phyloP scores from a whole-genome alignment of 2,888 invertebrate species.

The Noctua fimbriata region DNA sequence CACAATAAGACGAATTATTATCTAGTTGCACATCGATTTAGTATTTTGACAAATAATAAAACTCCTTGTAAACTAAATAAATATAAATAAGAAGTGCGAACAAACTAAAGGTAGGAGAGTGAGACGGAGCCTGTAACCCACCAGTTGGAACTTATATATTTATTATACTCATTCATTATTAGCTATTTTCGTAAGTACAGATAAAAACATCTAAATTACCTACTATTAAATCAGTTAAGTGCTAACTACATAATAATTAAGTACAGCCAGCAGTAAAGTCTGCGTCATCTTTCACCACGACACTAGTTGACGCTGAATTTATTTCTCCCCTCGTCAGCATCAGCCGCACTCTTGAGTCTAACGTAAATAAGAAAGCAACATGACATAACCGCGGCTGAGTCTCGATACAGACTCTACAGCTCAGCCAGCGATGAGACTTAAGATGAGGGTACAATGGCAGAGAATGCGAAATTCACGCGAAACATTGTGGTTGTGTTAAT shows the following conservation, averaged over 20 bases:
- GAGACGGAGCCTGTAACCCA: background rate
- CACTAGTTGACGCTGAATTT: constrained; percentile 21
- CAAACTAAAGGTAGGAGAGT: background rate
- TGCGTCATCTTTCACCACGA: background rate
- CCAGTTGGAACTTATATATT: background rate
- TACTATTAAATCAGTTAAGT: background rate
- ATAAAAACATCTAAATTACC: background rate
- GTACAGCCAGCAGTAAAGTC: background rate
- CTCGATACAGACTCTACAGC: constrained; percentile 29
- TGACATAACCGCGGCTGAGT: constrained; percentile 25
- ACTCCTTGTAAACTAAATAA: background rate
- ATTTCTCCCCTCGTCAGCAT: constrained; percentile 27
- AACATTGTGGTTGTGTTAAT: background rate
- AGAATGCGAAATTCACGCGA: background rate
- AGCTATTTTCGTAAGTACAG: background rate
- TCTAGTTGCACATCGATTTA: background rate
- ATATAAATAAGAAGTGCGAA: background rate
- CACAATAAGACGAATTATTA: background rate
- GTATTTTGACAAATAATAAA: background rate
- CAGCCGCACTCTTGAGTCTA: constrained; percentile 13
- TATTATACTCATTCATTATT: background rate
- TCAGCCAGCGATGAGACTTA: constrained; percentile 11
- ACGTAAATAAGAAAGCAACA: constrained; percentile 46
- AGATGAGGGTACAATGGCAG: background rate
- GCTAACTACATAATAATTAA: background rate